Base-by-base conservation (phyloP, 1,140 invertebrate species). In the Zaprionus ornatus region DNA sequence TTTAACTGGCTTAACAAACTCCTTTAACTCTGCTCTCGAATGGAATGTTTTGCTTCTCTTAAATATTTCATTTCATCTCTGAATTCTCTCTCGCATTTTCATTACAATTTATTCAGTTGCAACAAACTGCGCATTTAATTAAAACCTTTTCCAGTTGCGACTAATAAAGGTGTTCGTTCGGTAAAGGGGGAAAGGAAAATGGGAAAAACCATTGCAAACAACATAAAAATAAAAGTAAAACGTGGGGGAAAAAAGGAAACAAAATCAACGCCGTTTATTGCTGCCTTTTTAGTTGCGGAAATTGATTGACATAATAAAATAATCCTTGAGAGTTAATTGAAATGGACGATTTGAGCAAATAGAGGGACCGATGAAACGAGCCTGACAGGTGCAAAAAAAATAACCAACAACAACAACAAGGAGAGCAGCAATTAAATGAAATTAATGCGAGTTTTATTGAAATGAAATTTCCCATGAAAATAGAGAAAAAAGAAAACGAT, bases 221-320 rank as follows among this genome's bases (percentile, higher is more conserved):
- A 9, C 37, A 19, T 45, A 15, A 72, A 25, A 32, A 35, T 19
- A 13, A 50, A 48, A 21, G 9, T 27, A 60, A 61, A 63, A 75
- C 21, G 25, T 19, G 62, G 45, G 66, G 40, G 25, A 15, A 21
- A 74, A 21, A 62, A 40, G 37, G 32, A 55, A 57, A 40, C 50
- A 27, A 45, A 57, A 62, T 37, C 5, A n/a, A 23, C 12, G 21
- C 64, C 64, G 45, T 82, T 82, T 78, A 82, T 76, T 67, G 74
- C 74, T 76, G 80, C 73, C 77, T 88, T 87, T 87, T 88, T 88
- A 87, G 84, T 80, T 79, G 64, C 85, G 84, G 85, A 88, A 88
- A 90, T 88, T 88, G 84, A 90, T 88, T 81, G 85, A 88, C 85
- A 88, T 90, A 88, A 88, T 88, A 88, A 88, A 88, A 88, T 88